Percentiles rank a stretch among this genome's conserved stretches.
Evolutionary conservation across 2,888 invertebrate species (phyloP).

Genomic region (Campoplex nolae): DNA sequence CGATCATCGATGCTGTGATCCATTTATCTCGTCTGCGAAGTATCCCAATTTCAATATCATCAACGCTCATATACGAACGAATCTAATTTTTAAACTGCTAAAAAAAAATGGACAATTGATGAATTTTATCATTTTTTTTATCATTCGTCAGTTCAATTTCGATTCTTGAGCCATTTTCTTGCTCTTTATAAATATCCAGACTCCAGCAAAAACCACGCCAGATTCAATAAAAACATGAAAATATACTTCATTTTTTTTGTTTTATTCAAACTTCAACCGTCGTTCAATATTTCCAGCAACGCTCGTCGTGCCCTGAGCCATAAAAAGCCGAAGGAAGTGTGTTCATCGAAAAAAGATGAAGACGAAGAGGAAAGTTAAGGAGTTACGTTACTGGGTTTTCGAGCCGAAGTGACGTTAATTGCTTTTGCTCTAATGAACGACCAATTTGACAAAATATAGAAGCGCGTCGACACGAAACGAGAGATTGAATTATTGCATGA

Average conservation of each 20-base stretch:
- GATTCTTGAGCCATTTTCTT: too few relatives aligned
- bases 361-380: neutral
- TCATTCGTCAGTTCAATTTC: too few relatives aligned
- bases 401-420: slow-evolving; percentile 61
- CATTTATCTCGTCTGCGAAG: neutral
- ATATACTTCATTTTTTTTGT: neutral
- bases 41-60: neutral
- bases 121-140: neutral
- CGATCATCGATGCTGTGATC: neutral
- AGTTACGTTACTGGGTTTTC: slow-evolving; percentile 4
- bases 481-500: slow-evolving; percentile 17
- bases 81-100: neutral
- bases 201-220: too few relatives aligned
- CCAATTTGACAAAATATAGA: slow-evolving; percentile 30
- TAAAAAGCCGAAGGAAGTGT: neutral
- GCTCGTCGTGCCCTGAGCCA: neutral
- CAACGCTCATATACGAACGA: neutral
- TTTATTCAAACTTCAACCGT: neutral
- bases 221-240: neutral
- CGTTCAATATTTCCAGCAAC: neutral
- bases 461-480: slow-evolving; percentile 1
- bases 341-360: neutral
- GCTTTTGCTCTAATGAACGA: slow-evolving; percentile 51
- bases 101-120: neutral
- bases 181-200: too few relatives aligned